Base-by-base conservation (phyloP, 1,140 invertebrate species). In the Holcopasites calliopsidis region DNA sequence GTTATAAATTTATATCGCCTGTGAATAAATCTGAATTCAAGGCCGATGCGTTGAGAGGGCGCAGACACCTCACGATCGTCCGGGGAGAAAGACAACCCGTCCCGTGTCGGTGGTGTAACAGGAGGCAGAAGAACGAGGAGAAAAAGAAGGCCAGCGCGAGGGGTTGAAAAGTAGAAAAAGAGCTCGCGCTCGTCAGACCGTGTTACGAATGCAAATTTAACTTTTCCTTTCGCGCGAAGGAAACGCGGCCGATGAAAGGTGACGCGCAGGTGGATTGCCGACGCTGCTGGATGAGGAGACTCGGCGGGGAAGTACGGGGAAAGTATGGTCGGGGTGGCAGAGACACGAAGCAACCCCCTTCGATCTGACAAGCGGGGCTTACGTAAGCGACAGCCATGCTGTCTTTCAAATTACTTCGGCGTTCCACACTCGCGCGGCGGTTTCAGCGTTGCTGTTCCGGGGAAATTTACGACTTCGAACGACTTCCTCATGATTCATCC, bases 1-100 rank as follows among this genome's bases (percentile, higher is more conserved):
- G 69, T 77, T 80, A 83, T 80, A 84, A 80, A 83, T 84, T 84
- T 83, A 55, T 80, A 83, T 80, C 50, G 35, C 44, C 64, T 52
- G 28, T 35, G 58, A 44, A 44, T 77, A 71, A 84, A 84, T 84
- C 55, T 52, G 76, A 71, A 83, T 83, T 52, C 35, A 50, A 84
- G 62, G 62, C 40, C 57, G 70, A 71, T 49, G 55, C 58, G 58
- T 31, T 16, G 42, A 65, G n/a, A 16, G 26, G 57, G 21, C 11
- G 26, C 31, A 49, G 44, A 57, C 7, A 47, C 10, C 2, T 26
- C 8, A 13, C 18, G 42, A 52, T 61, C 55, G 58, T 47, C 44
- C 23, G 54, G 52, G 42, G 49, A 26, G 21, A 62, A 23, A 61
- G 42, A 16, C 33, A 50, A n/a, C n/a, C n/a, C n/a, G n/a, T n/a